phyloP scores from a whole-genome alignment of 2,113 vertebrate genomes.

The Myotis brandtii region DNA sequence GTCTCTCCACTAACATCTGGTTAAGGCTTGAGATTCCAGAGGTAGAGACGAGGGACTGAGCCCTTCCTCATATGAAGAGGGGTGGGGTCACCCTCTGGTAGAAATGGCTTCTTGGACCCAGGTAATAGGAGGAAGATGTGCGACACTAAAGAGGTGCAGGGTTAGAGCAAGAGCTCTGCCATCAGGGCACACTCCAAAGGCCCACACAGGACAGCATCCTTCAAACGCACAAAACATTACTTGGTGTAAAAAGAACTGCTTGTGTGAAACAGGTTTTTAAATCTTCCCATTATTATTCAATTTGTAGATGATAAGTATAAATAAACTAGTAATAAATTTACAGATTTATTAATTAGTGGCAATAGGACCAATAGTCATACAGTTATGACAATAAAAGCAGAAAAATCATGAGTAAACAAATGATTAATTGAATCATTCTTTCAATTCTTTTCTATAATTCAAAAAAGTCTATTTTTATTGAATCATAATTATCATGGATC shows the following conservation, averaged over 20 bases:
- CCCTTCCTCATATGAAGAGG: not conserved
- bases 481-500: not conserved
- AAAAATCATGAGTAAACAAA: not conserved
- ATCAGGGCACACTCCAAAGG: not conserved
- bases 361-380: not conserved
- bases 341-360: not conserved
- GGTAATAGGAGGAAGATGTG: not conserved
- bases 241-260: not conserved
- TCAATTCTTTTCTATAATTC: not conserved
- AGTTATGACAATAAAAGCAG: not conserved
- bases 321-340: conserved; percentile 46
- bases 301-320: not conserved
- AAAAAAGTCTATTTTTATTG: not conserved
- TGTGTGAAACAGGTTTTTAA: not conserved
- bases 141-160: too few relatives aligned
- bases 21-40: not conserved
- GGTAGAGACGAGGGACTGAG: not conserved
- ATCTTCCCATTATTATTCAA: not conserved
- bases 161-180: not conserved
- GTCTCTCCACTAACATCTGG: not conserved
- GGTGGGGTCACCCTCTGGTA: not conserved
- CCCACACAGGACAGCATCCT: not conserved
- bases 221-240: not conserved
- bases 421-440: conserved; percentile 9
- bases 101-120: not conserved